phyloP scores from a whole-genome alignment of 1,140 invertebrate species.

The Venturia canescens region DNA sequence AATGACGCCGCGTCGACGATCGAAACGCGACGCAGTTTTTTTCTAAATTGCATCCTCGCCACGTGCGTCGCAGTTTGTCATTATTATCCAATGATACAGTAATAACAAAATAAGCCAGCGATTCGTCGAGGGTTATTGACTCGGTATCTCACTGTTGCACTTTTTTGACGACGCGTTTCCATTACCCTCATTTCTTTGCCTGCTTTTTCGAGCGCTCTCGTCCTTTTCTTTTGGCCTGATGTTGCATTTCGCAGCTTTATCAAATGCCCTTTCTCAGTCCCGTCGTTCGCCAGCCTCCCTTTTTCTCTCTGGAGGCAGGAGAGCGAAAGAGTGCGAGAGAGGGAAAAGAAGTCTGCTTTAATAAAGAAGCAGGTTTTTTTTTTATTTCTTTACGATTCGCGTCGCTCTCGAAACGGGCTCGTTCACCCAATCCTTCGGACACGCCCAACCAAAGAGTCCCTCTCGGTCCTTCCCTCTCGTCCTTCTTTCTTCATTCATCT shows the following conservation, averaged over 20 bases:
- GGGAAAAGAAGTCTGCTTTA: constrained; percentile 56
- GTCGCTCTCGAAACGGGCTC: constrained; percentile 46
- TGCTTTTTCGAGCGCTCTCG: background rate
- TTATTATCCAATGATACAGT: background rate
- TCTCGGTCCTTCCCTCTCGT: constrained; percentile 62
- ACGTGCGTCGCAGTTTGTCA: too few species aligned
- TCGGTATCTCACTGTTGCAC: background rate
- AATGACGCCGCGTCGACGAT: too few species aligned
- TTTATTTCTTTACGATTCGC: constrained; percentile 53
- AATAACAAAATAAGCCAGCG: background rate
- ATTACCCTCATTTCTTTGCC: too few species aligned
- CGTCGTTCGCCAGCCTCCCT: background rate
- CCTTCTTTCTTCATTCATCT: constrained; percentile 11
- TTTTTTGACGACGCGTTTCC: too few species aligned
- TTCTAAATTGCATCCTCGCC: too few species aligned
- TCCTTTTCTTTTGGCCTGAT: background rate
- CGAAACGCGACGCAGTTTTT: too few species aligned
- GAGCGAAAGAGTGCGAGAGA: constrained; percentile 40
- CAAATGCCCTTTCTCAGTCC: background rate
- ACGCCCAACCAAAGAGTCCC: constrained; percentile 64
- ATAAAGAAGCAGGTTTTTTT: constrained; percentile 63
- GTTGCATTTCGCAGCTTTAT: background rate
- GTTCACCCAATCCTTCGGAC: constrained; percentile 52
- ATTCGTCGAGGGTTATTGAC: constrained; percentile 31
- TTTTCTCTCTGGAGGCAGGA: constrained; percentile 42